Conservation (phyloP, 2,888 invertebrate species). For the Xestia rhomboidea region DNA sequence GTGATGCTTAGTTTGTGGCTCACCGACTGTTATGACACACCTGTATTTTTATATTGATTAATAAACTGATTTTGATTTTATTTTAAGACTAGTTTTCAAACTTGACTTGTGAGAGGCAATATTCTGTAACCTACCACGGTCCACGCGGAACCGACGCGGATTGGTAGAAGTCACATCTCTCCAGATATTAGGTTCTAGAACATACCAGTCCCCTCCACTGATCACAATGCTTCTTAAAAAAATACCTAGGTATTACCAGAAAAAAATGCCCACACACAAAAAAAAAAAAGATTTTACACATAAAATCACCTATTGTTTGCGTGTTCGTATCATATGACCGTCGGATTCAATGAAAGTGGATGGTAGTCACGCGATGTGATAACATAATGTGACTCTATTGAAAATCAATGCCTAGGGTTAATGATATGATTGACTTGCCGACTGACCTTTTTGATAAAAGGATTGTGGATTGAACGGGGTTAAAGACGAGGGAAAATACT, state of each 20-base stretch:
- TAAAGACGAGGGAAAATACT: neutral
- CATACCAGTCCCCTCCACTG: neutral
- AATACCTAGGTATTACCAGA: neutral
- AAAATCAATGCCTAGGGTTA: slow-evolving; percentile 66
- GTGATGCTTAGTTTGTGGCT: too few relatives aligned
- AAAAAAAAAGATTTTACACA: slow-evolving; percentile 46
- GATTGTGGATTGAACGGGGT: slow-evolving; percentile 21
- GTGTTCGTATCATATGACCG: slow-evolving; percentile 58
- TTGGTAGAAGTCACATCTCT: too few relatives aligned
- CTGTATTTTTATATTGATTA: too few relatives aligned
- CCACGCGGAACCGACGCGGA: neutral
- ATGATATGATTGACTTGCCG: slow-evolving; percentile 59
- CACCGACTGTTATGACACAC: too few relatives aligned
- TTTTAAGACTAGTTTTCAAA: too few relatives aligned
- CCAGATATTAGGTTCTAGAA: neutral
- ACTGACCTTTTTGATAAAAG: slow-evolving; percentile 52
- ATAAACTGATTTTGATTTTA: too few relatives aligned
- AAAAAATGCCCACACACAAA: neutral
- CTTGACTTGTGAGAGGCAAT: neutral
- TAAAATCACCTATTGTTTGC: slow-evolving; percentile 60
- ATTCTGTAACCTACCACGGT: neutral
- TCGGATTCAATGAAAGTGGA: slow-evolving; percentile 54
- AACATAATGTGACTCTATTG: slow-evolving; percentile 62
- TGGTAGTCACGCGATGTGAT: slow-evolving; percentile 63
- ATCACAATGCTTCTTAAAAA: neutral